Evolutionary conservation across 2,888 invertebrate species (phyloP).

Genomic region (Bembecia ichneumoniformis): DNA sequence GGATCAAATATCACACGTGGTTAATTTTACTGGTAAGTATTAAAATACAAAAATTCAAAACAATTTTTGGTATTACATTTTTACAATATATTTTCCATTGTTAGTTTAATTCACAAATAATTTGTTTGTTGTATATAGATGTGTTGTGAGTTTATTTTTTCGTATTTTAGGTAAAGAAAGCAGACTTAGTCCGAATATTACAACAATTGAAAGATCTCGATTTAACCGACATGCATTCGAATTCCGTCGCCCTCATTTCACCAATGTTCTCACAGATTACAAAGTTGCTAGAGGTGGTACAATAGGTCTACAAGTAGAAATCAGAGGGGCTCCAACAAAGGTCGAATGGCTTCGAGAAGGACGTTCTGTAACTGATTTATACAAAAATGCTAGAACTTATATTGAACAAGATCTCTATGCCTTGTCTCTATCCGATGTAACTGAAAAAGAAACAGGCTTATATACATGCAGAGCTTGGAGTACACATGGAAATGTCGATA

Average conservation of each 20-base stretch:
- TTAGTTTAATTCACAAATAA: not conserved
- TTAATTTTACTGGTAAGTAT: slow-evolving; percentile 76
- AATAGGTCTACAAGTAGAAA: slow-evolving; percentile 85
- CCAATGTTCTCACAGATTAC: slow-evolving; percentile 78
- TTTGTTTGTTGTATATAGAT: too few relatives aligned
- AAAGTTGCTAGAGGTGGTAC: slow-evolving; percentile 83
- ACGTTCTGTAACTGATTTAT: slow-evolving; percentile 67
- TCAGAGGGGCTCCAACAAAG: slow-evolving; percentile 79
- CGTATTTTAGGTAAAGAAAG: slow-evolving; percentile 37
- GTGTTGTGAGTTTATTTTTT: too few relatives aligned
- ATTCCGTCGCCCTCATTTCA: slow-evolving; percentile 78
- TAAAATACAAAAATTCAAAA: not conserved
- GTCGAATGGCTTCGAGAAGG: slow-evolving; percentile 84
- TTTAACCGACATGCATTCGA: slow-evolving; percentile 47
- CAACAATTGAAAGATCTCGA: slow-evolving; percentile 41
- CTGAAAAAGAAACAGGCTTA: slow-evolving; percentile 80
- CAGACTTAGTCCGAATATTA: slow-evolving; percentile 36
- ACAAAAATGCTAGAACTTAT: slow-evolving; percentile 77
- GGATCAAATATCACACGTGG: slow-evolving; percentile 81
- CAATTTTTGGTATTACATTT: not conserved
- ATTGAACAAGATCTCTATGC: slow-evolving; percentile 80
- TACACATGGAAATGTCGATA: slow-evolving; percentile 80
- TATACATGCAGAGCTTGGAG: slow-evolving; percentile 85
- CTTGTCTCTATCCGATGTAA: slow-evolving; percentile 79
- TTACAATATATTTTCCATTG: not conserved